Conservation (phyloP, 2,797 vertebrate species). For the Notolepis coatsorum region DNA sequence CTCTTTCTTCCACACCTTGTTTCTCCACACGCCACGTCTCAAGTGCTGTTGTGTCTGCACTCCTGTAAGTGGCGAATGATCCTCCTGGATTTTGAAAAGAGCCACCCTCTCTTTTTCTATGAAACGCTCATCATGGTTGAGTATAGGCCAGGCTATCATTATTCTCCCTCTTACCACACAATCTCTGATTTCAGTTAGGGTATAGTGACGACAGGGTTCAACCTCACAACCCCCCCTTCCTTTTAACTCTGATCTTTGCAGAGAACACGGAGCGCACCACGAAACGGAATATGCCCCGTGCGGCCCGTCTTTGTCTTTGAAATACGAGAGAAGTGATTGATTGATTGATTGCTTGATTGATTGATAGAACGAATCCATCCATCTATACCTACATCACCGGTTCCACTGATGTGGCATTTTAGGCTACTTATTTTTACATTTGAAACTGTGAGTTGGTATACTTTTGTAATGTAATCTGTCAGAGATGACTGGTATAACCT, state of each 20-base stretch:
- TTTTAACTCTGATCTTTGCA: slow-evolving; percentile 21
- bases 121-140: slow-evolving; percentile 28
- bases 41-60: slow-evolving; percentile 59
- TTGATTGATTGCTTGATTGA: too few species aligned
- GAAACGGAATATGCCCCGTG: slow-evolving; percentile 59
- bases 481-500: too few species aligned
- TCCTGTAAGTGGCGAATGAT: slow-evolving; percentile 46
- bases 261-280: slow-evolving; percentile 22
- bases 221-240: slow-evolving; percentile 46
- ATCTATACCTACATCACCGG: slow-evolving; percentile 26
- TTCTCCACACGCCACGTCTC: too few species aligned
- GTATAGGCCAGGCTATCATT: slow-evolving; percentile 13
- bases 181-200: slow-evolving; percentile 69
- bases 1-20: slow-evolving; percentile 34
- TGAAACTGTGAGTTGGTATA: too few species aligned
- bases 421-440: too few species aligned
- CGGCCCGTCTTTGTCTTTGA: slow-evolving; percentile 62
- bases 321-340: slow-evolving; percentile 60
- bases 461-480: too few species aligned
- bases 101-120: slow-evolving; percentile 40
- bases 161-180: slow-evolving; percentile 33
- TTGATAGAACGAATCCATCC: slow-evolving; percentile 43
- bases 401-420: slow-evolving; percentile 23
- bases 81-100: slow-evolving; percentile 43
- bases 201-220: slow-evolving; percentile 48